Percentiles rank a stretch among this genome's conserved stretches.
Conservation (phyloP, 2,113 vertebrate species). For the Turdus rufiventris region DNA sequence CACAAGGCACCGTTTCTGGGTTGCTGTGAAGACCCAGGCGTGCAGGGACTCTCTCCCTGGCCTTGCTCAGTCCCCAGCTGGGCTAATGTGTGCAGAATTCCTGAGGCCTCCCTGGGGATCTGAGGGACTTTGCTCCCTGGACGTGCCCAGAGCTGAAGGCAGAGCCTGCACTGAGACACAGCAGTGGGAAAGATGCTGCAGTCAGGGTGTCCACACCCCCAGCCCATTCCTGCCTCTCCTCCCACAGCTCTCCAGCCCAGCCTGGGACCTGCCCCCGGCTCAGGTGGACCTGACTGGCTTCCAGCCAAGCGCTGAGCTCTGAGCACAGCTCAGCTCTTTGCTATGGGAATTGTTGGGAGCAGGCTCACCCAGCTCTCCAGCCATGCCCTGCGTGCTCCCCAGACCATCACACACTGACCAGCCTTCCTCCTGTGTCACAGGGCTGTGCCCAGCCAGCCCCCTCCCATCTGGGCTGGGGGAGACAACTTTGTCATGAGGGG, state of each 20-base stretch:
- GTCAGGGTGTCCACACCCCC: fast-evolving
- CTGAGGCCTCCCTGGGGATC: background rate
- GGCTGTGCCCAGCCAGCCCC: fast-evolving
- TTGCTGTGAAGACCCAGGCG: background rate
- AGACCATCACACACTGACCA: background rate
- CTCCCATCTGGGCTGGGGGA: fast-evolving
- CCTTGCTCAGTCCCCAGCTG: background rate
- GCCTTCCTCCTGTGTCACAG: background rate
- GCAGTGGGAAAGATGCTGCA: fast-evolving
- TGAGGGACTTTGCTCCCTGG: background rate
- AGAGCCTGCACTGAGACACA: background rate
- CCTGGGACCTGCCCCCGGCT: background rate
- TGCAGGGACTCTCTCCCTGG: background rate
- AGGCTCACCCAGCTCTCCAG: background rate
- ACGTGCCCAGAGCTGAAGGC: background rate
- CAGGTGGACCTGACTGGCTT: background rate
- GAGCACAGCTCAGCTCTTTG: background rate
- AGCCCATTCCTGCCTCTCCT: background rate
- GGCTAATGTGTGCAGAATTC: background rate
- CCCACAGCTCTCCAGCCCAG: background rate
- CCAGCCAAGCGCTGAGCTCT: background rate
- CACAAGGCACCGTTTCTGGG: background rate
- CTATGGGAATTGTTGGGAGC: background rate
- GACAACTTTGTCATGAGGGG: background rate
- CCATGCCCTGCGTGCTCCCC: background rate